Percentiles rank a stretch among this genome's conserved stretches.
phyloP scores from a whole-genome alignment of 2,888 invertebrate species.

The Ophioninae sp. region DNA sequence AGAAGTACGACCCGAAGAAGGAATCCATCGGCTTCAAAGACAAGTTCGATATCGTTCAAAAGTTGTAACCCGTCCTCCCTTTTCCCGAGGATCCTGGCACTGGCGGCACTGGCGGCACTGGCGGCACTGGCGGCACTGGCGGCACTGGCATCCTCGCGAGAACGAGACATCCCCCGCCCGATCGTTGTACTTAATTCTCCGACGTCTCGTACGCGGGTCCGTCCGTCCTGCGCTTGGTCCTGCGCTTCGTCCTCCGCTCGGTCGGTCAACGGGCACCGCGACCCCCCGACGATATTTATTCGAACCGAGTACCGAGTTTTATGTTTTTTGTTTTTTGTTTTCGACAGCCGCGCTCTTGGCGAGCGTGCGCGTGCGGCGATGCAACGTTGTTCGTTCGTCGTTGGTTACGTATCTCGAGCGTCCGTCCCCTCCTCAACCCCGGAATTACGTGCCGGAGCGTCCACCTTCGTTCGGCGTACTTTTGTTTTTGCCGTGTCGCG shows the following conservation, averaged over 20 bases:
- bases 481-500: neutral
- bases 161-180: constrained; percentile 2
- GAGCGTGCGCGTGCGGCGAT: neutral
- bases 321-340: neutral
- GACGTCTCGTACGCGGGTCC: neutral
- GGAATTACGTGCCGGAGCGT: neutral
- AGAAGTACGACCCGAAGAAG: constrained; percentile 95
- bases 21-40: constrained; percentile 94
- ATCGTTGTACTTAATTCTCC: constrained; percentile 34
- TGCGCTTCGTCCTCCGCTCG: constrained; percentile 23
- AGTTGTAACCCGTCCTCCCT: constrained; percentile 84
- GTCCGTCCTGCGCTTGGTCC: too few relatives aligned
- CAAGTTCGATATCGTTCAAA: constrained; percentile 96
- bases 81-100: constrained; percentile 10
- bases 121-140: too few relatives aligned
- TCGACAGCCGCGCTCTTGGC: too few relatives aligned
- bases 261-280: constrained; percentile 4
- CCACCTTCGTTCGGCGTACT: neutral
- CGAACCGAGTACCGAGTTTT: neutral
- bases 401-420: constrained; percentile 4
- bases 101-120: too few relatives aligned
- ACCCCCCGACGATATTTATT: neutral
- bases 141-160: neutral
- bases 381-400: constrained; percentile 23
- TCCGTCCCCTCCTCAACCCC: constrained; percentile 2